Evolutionary conservation across 1,140 invertebrate genomes (phyloP), one percentile per base, ranked within the genome.

Genomic region (Drosophila tropicalis): DNA sequence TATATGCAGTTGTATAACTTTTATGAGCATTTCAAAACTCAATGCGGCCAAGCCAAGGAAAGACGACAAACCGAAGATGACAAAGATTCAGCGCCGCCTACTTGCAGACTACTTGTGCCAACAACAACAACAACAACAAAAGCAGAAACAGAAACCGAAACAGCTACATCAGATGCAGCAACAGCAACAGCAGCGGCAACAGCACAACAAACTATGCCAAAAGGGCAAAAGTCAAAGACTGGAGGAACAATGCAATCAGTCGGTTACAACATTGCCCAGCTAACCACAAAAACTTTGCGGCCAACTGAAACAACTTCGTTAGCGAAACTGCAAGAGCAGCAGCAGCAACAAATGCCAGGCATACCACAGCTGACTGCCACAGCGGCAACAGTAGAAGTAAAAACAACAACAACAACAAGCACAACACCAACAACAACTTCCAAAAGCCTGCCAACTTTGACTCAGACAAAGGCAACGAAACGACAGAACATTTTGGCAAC

Each of bases 231-330:
- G 83, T 90, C 76, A 81, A 66, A 72, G 54, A 68, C 56, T 60
- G 51, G 36, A 39, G 40, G 73, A 78, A 67, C 72, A 67, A 76
- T 44, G 76, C 79, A 90, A 90, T 84, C 83, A 87, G 72, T 67
- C 54, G 75, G 75, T 72, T 79, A 79, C 79, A 81, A 70, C 83
- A 72, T 57, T 69, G 72, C 76, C 57, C 67, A 76, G 79, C 70
- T 63, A 86, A 89, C 84, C 84, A 65, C 84, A 89, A 84, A 89
- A 89, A 89, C 84, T 89, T 90, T 89, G 62, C 70, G 84, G 84
- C 70, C 80, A 75, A 70, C 74, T 76, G 79, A 76, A 89, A 89
- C 84, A 89, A 87, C 84, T 87, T 89, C 77, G 84, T 89, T 89
- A 91, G 76, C 65, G 62, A 69, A 86, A 67, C 63, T 72, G 69